Evolutionary conservation across 2,113 vertebrate genomes (phyloP), one percentile per base, ranked within the genome.

Genomic region (Anoura caudifer): DNA sequence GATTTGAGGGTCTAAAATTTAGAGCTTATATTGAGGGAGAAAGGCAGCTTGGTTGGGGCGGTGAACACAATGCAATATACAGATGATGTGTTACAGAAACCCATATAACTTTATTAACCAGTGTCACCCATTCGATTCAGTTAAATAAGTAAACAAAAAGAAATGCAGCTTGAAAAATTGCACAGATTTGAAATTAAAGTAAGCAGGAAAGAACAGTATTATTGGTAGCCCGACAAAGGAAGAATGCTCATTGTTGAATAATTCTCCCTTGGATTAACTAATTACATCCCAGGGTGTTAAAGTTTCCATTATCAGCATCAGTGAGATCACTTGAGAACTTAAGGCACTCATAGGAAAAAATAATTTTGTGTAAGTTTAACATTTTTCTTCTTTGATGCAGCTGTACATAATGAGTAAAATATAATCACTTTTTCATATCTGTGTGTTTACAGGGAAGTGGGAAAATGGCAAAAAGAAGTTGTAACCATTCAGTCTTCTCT

Each of bases 391-490:
- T 69, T 93, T 76, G 41, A 31, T 89, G 11, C 63, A 63, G 41
- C 24, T 63, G 87, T 91, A 52, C 3, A 28, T 67, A 70, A 70
- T 86, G 38, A 75, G 19, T 94, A 79, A 94, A 87, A 77, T 31
- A 16, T 2, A 61, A 41, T 16, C 52, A 47, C 31, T 38, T 95
- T 88, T 81, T 95, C 59, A 3, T 63, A 31, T 91, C 79, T 91
- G 4, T 97, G n/a, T 95, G 4, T 83, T 15, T 72, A 10, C 91
- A 99, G 99, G 96, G 99, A 99, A 93, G 83, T 99, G 95, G 97
- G 96, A 69, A 99, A 98, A 91, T 87, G 98, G 54, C 99, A 99
- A 97, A 99, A 98, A 63, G 98, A 99, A 97, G 97, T 98, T 45
- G 94, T 98, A 77, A 95, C 96, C 16, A 43, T 98, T 26, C 99